Evolutionary conservation across 1,140 invertebrate species (phyloP).

Genomic region (Schlechtendalia chinensis): DNA sequence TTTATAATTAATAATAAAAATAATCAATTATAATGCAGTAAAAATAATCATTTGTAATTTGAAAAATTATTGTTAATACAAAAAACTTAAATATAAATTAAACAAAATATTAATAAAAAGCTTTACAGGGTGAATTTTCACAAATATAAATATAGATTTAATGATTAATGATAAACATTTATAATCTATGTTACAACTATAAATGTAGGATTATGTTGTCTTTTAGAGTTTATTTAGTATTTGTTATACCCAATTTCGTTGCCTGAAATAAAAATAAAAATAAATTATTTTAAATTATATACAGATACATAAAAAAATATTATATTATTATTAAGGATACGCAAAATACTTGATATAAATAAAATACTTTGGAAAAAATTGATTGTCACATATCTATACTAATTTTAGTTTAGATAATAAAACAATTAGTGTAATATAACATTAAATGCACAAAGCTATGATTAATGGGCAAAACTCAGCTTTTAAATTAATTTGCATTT

Average conservation of each 20-base stretch:
- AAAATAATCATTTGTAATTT: neutral
- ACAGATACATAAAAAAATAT: neutral
- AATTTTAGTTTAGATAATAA: too few species aligned
- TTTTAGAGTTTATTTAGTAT: neutral
- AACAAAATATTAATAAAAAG: conserved; percentile 3
- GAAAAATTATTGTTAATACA: neutral
- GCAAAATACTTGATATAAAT: neutral
- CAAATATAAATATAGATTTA: neutral
- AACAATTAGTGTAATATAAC: too few species aligned
- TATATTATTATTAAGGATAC: neutral
- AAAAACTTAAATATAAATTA: conserved; percentile 13
- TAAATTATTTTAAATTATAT: neutral
- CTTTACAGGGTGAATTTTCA: neutral
- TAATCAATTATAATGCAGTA: neutral
- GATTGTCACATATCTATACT: neutral
- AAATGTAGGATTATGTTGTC: conserved; percentile 7
- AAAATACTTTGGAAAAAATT: neutral
- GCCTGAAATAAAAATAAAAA: conserved; percentile 24
- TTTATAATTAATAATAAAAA: neutral
- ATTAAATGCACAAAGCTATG: neutral
- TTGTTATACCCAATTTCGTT: conserved; percentile 46
- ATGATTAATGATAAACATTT: neutral
- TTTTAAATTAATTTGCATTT: too few species aligned
- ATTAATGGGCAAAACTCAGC: neutral
- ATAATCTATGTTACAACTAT: conserved; percentile 3